Percentiles rank a stretch among this genome's conserved stretches.
These are phyloP conservation scores for Hypomesus transpacificus DNA, from an alignment of 2,113 vertebrate species.

Conservation along the genomic window DNA sequence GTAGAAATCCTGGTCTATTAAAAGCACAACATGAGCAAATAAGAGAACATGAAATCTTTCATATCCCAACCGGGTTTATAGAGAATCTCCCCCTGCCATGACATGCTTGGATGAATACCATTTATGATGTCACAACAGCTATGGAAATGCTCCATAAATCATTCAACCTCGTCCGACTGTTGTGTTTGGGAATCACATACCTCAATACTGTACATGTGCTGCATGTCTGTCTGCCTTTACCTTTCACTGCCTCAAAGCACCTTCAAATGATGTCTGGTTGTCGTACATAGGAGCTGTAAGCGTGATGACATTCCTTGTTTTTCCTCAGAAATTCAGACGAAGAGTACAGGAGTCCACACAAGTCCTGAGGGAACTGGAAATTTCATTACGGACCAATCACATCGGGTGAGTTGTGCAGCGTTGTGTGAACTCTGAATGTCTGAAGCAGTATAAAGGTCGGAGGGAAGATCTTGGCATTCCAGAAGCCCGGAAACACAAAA, in stretches of 20 bases:
- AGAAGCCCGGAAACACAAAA: conserved; percentile 45
- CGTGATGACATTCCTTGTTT: neutral
- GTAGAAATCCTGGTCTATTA: too few species aligned
- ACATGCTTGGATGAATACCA: too few species aligned
- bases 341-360: conserved; percentile 97
- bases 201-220: neutral
- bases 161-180: neutral
- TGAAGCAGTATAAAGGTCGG: conserved; percentile 37
- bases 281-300: neutral
- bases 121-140: too few species aligned
- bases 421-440: conserved; percentile 25
- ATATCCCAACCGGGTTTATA: too few species aligned
- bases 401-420: conserved; percentile 84
- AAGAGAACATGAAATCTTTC: too few species aligned
- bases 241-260: neutral
- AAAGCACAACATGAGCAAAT: too few species aligned
- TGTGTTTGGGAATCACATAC: too few species aligned
- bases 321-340: conserved; percentile 90
- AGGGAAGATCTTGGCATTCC: conserved; percentile 53
- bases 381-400: conserved; percentile 96
- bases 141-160: neutral
- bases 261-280: neutral
- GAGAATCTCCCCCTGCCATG: too few species aligned
- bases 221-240: neutral
- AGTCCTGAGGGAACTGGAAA: conserved; percentile 96